A percentile compares a stretch with the other conserved stretches of the same genome.
Conservation (phyloP, 1,140 invertebrate genomes). For the Trichoplusia ni region DNA sequence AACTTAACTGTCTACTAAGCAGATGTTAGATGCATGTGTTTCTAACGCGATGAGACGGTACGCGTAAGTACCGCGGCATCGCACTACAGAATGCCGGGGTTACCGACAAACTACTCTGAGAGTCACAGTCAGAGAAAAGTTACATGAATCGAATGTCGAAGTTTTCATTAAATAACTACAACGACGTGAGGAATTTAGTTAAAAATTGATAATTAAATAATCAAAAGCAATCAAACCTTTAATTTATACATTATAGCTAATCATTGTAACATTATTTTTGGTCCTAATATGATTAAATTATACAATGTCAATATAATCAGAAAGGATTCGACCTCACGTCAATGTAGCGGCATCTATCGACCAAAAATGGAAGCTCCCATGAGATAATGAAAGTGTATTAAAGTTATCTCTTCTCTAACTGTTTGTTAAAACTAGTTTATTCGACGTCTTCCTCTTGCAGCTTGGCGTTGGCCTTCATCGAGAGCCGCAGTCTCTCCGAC, state of each 20-base stretch:
- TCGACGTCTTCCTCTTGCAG: conserved; percentile 75
- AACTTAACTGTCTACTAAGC: conserved; percentile 13
- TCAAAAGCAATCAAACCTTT: too few species aligned
- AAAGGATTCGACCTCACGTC: conserved; percentile 9
- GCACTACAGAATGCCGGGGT: too few species aligned
- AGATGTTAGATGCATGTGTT: not conserved
- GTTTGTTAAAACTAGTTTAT: conserved; percentile 40
- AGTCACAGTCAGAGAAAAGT: conserved; percentile 7
- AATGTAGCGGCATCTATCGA: conserved; percentile 10
- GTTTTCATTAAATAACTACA: conserved; percentile 6
- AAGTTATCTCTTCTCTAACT: conserved; percentile 17
- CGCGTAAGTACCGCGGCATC: not conserved
- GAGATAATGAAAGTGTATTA: conserved; percentile 13
- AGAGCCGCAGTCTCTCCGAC: conserved; percentile 66
- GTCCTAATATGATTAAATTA: too few species aligned
- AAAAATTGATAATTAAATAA: conserved; percentile 4
- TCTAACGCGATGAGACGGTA: not conserved
- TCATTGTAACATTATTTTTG: too few species aligned
- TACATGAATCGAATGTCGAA: not conserved
- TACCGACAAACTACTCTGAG: not conserved
- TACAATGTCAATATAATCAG: too few species aligned
- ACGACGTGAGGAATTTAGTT: conserved; percentile 15
- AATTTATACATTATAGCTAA: too few species aligned
- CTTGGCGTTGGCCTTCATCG: conserved; percentile 61
- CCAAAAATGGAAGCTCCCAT: conserved; percentile 20